A percentile compares a stretch with the other conserved stretches of the same genome.
Conservation (phyloP, 1,140 invertebrate genomes). For the Drosophila ohnishii region DNA sequence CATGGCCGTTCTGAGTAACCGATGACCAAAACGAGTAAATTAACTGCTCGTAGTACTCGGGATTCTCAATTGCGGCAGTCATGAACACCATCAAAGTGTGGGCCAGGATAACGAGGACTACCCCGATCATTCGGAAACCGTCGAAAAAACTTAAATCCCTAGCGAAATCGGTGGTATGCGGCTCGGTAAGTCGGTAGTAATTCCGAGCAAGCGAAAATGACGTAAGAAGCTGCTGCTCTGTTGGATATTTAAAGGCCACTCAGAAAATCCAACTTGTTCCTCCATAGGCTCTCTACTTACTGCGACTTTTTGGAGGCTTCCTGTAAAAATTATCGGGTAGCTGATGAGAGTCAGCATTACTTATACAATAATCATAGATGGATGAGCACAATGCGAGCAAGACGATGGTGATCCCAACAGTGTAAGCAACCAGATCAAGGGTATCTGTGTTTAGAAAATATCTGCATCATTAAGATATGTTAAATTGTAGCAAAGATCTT, state of each 20-base stretch:
- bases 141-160: slow-evolving; percentile 70
- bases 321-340: slow-evolving; percentile 46
- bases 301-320: slow-evolving; percentile 1
- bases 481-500: neutral
- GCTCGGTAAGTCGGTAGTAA: slow-evolving; percentile 61
- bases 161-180: slow-evolving; percentile 28
- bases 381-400: slow-evolving; percentile 49
- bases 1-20: slow-evolving; percentile 84
- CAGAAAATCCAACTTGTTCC: no score
- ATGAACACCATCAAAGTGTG: slow-evolving; percentile 68
- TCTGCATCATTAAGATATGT: neutral
- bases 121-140: slow-evolving; percentile 60
- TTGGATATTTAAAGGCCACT: neutral
- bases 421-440: slow-evolving; percentile 45
- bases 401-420: slow-evolving; percentile 38
- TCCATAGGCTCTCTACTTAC: slow-evolving; percentile 17
- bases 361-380: slow-evolving; percentile 56
- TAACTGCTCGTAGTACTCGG: slow-evolving; percentile 70
- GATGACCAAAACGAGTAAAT: slow-evolving; percentile 51
- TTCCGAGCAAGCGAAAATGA: slow-evolving; percentile 78
- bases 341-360: slow-evolving; percentile 1
- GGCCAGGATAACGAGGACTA: slow-evolving; percentile 64
- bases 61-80: slow-evolving; percentile 63
- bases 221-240: slow-evolving; percentile 42
- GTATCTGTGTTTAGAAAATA: slow-evolving; percentile 33